Conservation (phyloP, 2,113 vertebrate genomes). For the Formicarius rufipectus region DNA sequence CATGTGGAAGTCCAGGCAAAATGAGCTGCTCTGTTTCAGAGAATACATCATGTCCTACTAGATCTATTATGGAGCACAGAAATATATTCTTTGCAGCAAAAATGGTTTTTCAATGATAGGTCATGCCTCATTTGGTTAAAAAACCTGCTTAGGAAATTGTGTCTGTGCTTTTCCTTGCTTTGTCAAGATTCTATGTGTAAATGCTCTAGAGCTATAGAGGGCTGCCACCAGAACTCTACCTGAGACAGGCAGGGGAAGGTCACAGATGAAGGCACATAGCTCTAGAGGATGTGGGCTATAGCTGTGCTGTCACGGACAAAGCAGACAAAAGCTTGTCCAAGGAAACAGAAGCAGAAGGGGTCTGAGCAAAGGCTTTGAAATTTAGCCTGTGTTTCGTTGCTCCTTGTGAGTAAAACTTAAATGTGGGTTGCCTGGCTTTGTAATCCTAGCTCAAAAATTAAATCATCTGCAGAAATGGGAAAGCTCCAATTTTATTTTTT, state of each 20-base stretch:
- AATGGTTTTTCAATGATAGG: neutral
- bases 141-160: neutral
- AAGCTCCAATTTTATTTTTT: too few relatives aligned
- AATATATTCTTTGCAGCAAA: neutral
- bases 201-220: neutral
- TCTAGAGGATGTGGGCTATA: neutral
- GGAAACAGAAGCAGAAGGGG: neutral
- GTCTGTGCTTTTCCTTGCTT: neutral
- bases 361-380: neutral
- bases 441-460: neutral
- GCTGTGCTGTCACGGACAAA: neutral
- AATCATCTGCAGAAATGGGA: neutral
- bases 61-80: neutral
- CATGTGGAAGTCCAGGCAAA: neutral
- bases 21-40: neutral
- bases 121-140: neutral
- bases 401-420: neutral
- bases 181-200: neutral
- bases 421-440: neutral
- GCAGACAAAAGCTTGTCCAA: neutral
- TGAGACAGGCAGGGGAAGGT: fast-evolving
- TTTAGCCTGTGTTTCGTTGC: neutral
- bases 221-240: neutral
- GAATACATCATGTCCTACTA: neutral
- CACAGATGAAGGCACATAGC: neutral